Percentiles rank a stretch among this genome's conserved stretches.
phyloP scores from a whole-genome alignment of 2,888 invertebrate genomes.

The Alsophila aescularia region DNA sequence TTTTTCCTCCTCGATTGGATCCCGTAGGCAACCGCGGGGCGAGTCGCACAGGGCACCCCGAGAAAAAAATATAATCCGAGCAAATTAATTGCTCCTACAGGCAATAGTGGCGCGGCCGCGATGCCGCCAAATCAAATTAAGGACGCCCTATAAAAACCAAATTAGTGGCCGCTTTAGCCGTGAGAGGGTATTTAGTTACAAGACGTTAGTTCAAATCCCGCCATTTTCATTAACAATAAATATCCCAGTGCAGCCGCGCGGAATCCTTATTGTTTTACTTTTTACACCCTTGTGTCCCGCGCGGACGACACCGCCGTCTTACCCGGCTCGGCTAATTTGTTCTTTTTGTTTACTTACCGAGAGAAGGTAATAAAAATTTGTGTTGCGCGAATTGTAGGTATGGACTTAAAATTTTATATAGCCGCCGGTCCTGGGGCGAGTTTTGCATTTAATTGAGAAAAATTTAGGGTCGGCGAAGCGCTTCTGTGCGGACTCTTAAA shows the following conservation, averaged over 20 bases:
- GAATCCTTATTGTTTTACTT: slow-evolving; percentile 85
- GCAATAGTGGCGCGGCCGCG: slow-evolving; percentile 81
- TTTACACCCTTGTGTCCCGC: slow-evolving; percentile 83
- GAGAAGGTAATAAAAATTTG: slow-evolving; percentile 82
- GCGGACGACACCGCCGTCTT: slow-evolving; percentile 73
- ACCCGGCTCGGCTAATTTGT: slow-evolving; percentile 77
- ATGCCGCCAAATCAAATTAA: slow-evolving; percentile 85
- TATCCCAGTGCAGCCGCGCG: slow-evolving; percentile 80
- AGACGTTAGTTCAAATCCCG: slow-evolving; percentile 85
- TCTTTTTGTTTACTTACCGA: slow-evolving; percentile 82
- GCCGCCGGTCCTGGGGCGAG: slow-evolving; percentile 71
- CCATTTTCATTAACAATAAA: slow-evolving; percentile 86
- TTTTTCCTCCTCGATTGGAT: slow-evolving; percentile 78
- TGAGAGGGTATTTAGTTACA: slow-evolving; percentile 85
- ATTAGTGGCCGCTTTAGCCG: slow-evolving; percentile 85
- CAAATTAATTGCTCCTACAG: slow-evolving; percentile 84
- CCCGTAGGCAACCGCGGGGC: slow-evolving; percentile 62
- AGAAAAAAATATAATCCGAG: slow-evolving; percentile 82
- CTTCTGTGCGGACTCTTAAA: slow-evolving; percentile 82
- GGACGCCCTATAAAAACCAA: slow-evolving; percentile 85
- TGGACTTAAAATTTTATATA: slow-evolving; percentile 83
- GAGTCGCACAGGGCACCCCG: slow-evolving; percentile 58
- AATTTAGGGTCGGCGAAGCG: slow-evolving; percentile 79
- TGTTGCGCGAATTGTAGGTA: slow-evolving; percentile 81
- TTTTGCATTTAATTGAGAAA: slow-evolving; percentile 84